These are phyloP conservation scores for Boloria selene DNA, from an alignment of 2,888 invertebrate genomes.

Conservation along the genomic window DNA sequence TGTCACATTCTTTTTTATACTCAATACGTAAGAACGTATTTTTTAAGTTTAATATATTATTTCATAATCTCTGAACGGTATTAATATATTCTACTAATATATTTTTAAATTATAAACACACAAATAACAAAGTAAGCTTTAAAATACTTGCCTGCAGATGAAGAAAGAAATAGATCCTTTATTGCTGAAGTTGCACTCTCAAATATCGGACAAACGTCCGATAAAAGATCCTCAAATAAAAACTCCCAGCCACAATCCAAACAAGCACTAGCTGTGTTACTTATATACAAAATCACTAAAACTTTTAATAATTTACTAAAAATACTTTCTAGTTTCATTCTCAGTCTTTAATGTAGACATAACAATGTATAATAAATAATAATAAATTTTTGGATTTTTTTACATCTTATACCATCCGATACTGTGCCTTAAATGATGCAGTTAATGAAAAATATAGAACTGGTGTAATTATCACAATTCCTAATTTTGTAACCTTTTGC, in stretches of 20 bases:
- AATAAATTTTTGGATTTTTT: neutral
- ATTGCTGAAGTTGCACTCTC: constrained; percentile 54
- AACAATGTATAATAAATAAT: neutral
- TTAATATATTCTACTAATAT: neutral
- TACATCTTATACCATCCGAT: neutral
- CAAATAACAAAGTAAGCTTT: constrained; percentile 1
- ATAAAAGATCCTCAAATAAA: constrained; percentile 59
- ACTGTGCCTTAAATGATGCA: neutral
- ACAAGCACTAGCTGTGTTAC: constrained; percentile 53
- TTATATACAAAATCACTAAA: constrained; percentile 48
- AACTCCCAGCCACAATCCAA: constrained; percentile 64
- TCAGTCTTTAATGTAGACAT: neutral
- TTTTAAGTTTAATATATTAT: too few species aligned
- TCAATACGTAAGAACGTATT: too few species aligned
- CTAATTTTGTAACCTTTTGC: constrained; percentile 19
- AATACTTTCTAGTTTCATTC: constrained; percentile 42
- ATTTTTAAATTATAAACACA: neutral
- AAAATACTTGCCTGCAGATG: constrained; percentile 55
- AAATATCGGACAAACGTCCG: constrained; percentile 62
- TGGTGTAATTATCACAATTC: constrained; percentile 20
- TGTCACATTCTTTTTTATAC: too few species aligned
- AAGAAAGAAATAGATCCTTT: constrained; percentile 56
- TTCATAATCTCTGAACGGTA: too few species aligned
- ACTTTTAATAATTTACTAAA: constrained; percentile 46
- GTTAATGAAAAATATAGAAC: constrained; percentile 10